phyloP scores from a whole-genome alignment of 2,888 invertebrate genomes.

The Hedya salicella region DNA sequence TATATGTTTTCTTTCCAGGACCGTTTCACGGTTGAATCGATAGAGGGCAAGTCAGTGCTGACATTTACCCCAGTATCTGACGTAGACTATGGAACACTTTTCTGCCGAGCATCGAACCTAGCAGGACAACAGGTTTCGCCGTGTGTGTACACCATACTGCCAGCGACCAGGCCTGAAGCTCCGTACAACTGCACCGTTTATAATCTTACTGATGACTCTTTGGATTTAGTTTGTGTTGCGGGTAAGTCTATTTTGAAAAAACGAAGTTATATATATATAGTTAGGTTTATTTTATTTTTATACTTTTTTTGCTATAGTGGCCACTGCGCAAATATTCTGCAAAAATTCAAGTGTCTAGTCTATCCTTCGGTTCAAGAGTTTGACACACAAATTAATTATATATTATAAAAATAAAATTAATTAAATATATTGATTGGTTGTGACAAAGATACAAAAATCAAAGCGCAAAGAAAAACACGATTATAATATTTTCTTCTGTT shows the following conservation, averaged over 20 bases:
- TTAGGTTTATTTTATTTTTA: too few relatives aligned
- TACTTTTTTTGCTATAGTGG: too few relatives aligned
- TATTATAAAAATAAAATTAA: too few relatives aligned
- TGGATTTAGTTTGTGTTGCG: slow-evolving; percentile 89
- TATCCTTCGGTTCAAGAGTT: too few relatives aligned
- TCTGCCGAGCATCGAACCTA: slow-evolving; percentile 90
- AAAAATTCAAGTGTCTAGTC: too few relatives aligned
- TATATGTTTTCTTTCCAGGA: slow-evolving; percentile 63
- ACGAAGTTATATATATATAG: too few relatives aligned
- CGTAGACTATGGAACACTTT: slow-evolving; percentile 91
- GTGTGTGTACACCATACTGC: slow-evolving; percentile 90
- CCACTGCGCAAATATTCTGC: too few relatives aligned
- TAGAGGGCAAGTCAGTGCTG: slow-evolving; percentile 86
- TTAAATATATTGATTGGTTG: too few relatives aligned
- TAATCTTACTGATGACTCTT: slow-evolving; percentile 91
- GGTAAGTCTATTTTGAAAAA: slow-evolving; percentile 68
- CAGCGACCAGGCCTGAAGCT: slow-evolving; percentile 91
- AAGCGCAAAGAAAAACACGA: too few relatives aligned
- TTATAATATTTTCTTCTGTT: too few relatives aligned
- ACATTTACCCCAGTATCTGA: slow-evolving; percentile 92
- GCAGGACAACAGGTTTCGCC: slow-evolving; percentile 90
- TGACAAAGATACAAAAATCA: too few relatives aligned
- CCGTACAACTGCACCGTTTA: slow-evolving; percentile 91
- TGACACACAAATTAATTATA: too few relatives aligned
- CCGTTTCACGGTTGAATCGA: slow-evolving; percentile 83